Conservation (phyloP, 2,888 invertebrate species). For the Scelioninae gen. 1 region DNA sequence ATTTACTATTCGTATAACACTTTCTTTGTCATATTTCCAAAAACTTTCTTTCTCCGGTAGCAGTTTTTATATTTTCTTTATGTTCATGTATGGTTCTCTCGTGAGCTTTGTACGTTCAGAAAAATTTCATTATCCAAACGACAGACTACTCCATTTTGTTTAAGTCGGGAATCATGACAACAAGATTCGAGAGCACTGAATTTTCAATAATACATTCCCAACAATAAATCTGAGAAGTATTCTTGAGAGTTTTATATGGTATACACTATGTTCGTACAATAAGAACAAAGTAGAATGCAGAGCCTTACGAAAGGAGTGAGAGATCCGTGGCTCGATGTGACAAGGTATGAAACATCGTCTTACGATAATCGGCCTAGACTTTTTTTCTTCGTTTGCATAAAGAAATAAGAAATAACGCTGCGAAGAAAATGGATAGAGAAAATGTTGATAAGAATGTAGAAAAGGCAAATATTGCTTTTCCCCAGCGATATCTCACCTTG, state of each 20-base stretch:
- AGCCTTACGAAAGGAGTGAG: constrained; percentile 23
- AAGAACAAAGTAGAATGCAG: constrained; percentile 49
- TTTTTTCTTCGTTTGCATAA: constrained; percentile 51
- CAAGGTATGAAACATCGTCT: constrained; percentile 50
- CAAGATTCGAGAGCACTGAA: constrained; percentile 43
- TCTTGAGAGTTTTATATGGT: constrained; percentile 48
- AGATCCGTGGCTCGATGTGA: constrained; percentile 27
- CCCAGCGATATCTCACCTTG: constrained; percentile 49
- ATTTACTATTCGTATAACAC: not conserved
- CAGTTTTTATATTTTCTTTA: constrained; percentile 28
- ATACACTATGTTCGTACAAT: constrained; percentile 30
- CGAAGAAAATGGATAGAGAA: constrained; percentile 38
- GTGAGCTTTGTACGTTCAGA: constrained; percentile 20
- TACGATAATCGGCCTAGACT: constrained; percentile 51
- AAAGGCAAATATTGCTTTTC: constrained; percentile 65
- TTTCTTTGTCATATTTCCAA: not conserved
- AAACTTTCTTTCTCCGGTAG: not conserved
- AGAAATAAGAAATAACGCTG: constrained; percentile 44
- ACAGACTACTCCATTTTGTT: constrained; percentile 41
- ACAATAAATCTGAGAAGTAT: constrained; percentile 52
- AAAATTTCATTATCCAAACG: constrained; percentile 56
- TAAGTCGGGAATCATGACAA: constrained; percentile 34
- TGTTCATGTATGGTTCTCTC: constrained; percentile 2
- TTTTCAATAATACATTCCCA: constrained; percentile 56
- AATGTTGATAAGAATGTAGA: constrained; percentile 56